These are phyloP conservation scores for Hesperophylax magnus DNA, from an alignment of 1,140 invertebrate genomes.

Conservation along the genomic window DNA sequence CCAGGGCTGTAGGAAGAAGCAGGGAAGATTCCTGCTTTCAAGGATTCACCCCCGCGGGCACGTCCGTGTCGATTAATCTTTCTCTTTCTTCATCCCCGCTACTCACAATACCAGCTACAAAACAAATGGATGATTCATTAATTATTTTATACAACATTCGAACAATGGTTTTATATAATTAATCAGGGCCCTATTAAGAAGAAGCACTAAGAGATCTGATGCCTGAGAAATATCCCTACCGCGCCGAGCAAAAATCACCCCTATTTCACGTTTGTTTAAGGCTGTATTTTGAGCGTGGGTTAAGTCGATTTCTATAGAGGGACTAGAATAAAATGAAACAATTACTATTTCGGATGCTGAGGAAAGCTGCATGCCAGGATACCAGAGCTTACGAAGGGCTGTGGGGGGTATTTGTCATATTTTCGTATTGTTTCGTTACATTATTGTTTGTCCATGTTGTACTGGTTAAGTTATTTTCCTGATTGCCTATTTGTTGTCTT, in stretches of 20 bases:
- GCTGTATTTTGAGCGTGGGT: neutral
- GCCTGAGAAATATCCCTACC: conserved; percentile 20
- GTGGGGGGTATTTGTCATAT: conserved; percentile 49
- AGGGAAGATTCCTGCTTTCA: neutral
- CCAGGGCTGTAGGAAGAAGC: conserved; percentile 1
- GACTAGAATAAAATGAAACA: conserved; percentile 38
- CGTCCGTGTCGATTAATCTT: conserved; percentile 56
- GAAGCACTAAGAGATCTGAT: conserved; percentile 50
- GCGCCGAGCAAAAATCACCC: conserved; percentile 4
- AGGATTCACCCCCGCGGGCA: conserved; percentile 28
- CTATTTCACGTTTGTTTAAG: neutral
- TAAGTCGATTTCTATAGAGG: conserved; percentile 25
- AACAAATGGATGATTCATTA: conserved; percentile 58
- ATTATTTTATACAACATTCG: conserved; percentile 59
- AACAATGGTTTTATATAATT: conserved; percentile 58
- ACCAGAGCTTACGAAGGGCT: conserved; percentile 37
- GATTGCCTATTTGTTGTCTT: neutral
- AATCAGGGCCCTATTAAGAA: conserved; percentile 51
- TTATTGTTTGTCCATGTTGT: conserved; percentile 45
- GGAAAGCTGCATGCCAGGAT: conserved; percentile 34
- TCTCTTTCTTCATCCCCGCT: conserved; percentile 42
- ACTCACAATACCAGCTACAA: conserved; percentile 53
- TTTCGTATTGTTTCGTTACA: conserved; percentile 52
- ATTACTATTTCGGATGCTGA: conserved; percentile 43
- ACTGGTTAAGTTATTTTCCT: neutral